Conservation (phyloP, 2,113 vertebrate species). For the Entomyzon cyanotis region DNA sequence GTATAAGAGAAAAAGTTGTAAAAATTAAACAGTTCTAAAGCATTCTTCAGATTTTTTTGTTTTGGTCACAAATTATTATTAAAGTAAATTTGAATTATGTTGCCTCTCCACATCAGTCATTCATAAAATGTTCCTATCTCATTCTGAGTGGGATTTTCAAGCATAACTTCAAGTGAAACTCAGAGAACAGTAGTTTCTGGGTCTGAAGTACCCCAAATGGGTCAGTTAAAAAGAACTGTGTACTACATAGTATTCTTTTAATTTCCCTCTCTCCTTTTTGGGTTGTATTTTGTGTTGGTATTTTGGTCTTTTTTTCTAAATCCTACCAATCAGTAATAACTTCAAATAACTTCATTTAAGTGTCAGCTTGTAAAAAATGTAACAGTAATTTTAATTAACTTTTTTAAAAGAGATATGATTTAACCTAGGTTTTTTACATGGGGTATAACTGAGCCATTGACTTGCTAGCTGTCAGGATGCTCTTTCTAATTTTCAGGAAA, state of each 20-base stretch:
- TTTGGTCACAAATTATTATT: background rate
- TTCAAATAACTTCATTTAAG: background rate
- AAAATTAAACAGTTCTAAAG: background rate
- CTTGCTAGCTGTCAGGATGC: background rate
- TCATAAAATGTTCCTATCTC: background rate
- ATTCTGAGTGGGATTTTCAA: background rate
- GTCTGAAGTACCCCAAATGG: background rate
- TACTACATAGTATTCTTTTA: background rate
- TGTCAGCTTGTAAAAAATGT: background rate
- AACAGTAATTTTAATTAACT: background rate
- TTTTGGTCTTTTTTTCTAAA: background rate
- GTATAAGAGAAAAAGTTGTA: background rate
- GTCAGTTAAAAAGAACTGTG: background rate
- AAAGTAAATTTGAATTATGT: background rate
- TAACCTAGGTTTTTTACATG: background rate
- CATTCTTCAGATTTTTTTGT: background rate
- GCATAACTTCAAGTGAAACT: background rate
- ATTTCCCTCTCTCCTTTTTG: background rate
- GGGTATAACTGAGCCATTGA: background rate
- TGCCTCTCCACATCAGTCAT: background rate
- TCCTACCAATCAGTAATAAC: background rate
- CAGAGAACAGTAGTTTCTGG: background rate
- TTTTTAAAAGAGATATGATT: background rate
- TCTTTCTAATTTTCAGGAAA: background rate
- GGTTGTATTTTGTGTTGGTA: background rate